A percentile compares a stretch with the other conserved stretches of the same genome.
phyloP scores from a whole-genome alignment of 1,140 invertebrate species.

The Leptestheria dahalacensis region DNA sequence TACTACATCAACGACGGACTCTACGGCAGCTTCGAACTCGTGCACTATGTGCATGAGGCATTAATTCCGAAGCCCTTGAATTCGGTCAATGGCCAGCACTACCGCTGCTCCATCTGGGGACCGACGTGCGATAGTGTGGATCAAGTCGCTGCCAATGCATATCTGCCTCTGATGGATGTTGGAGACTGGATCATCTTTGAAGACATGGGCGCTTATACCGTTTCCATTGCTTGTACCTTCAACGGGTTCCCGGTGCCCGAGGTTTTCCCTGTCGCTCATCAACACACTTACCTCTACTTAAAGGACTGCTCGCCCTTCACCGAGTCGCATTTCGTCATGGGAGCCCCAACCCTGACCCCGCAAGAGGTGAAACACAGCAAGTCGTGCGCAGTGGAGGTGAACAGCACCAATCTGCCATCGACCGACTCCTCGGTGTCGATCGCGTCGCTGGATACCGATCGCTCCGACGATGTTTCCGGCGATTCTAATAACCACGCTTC shows the following conservation, averaged over 20 bases:
- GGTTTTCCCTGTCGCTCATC: conserved; percentile 42
- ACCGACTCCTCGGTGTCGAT: background rate
- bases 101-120: conserved; percentile 63
- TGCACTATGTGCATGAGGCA: conserved; percentile 83
- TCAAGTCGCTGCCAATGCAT: conserved; percentile 51
- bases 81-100: background rate
- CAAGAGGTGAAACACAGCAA: background rate
- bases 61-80: conserved; percentile 37
- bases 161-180: conserved; percentile 55
- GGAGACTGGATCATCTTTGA: conserved; percentile 76
- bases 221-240: conserved; percentile 71
- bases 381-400: conserved; percentile 6
- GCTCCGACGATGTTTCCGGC: conserved; percentile 1
- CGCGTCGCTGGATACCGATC: background rate
- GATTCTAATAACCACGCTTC: background rate
- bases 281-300: conserved; percentile 33
- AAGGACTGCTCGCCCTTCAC: conserved; percentile 34
- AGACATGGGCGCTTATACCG: conserved; percentile 89
- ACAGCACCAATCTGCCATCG: background rate
- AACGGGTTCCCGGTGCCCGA: conserved; percentile 74
- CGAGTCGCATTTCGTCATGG: conserved; percentile 37
- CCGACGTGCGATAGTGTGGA: conserved; percentile 90
- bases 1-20: conserved; percentile 97
- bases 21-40: conserved; percentile 95
- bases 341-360: conserved; percentile 16